Evolutionary conservation across 2,888 invertebrate species (phyloP).

Genomic region (Drosophila atripex): DNA sequence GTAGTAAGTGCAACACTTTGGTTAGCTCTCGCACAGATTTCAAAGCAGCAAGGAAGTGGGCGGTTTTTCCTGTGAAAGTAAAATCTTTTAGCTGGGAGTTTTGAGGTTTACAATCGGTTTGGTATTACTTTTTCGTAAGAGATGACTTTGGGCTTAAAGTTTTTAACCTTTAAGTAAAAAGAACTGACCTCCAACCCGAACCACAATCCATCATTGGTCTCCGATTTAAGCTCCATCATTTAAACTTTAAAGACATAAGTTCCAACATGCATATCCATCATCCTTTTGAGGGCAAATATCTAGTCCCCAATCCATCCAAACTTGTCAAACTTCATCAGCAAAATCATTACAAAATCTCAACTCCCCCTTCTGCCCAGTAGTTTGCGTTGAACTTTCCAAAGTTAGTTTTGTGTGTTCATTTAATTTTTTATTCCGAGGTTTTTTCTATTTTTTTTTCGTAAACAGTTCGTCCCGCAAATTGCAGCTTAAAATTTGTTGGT

Average conservation of each 20-base stretch:
- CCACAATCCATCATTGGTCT: background rate
- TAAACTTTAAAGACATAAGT: background rate
- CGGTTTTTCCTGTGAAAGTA: constrained; percentile 25
- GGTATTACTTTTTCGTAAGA: background rate
- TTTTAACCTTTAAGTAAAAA: background rate
- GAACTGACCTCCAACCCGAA: background rate
- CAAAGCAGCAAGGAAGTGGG: constrained; percentile 3
- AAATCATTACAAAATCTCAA: constrained; percentile 38
- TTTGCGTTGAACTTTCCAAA: constrained; percentile 29
- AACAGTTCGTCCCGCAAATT: constrained; percentile 66
- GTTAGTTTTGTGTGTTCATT: constrained; percentile 44
- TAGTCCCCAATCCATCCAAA: constrained; percentile 16
- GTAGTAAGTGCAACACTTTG: constrained; percentile 76
- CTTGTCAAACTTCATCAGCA: constrained; percentile 36
- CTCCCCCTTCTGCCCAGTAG: constrained; percentile 1
- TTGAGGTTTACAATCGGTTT: constrained; percentile 26
- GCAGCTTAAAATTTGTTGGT: constrained; percentile 49
- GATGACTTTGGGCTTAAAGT: too few relatives aligned
- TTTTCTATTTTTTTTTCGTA: constrained; percentile 31
- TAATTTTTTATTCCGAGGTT: constrained; percentile 6
- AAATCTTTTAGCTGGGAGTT: constrained; percentile 25
- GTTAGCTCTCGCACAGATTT: constrained; percentile 58
- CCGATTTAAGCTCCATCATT: background rate
- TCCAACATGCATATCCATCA: constrained; percentile 16
- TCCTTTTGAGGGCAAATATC: constrained; percentile 4